A percentile compares a stretch with the other conserved stretches of the same genome.
phyloP scores from a whole-genome alignment of 1,140 invertebrate species.

The Caerostris extrusa region DNA sequence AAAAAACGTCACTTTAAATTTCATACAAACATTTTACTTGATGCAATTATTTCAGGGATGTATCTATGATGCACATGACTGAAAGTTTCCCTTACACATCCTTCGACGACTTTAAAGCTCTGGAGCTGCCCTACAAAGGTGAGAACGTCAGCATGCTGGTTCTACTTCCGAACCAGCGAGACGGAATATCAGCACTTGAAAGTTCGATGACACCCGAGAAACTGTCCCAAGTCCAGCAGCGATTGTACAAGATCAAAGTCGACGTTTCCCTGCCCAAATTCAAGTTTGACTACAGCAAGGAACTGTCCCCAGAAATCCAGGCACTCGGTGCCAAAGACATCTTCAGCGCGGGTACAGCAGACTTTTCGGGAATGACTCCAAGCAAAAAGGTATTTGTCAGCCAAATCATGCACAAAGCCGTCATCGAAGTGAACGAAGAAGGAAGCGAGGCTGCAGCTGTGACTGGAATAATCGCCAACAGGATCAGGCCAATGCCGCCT shows the following conservation, averaged over 20 bases:
- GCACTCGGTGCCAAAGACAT: slow-evolving; percentile 78
- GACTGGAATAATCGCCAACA: slow-evolving; percentile 82
- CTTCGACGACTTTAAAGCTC: slow-evolving; percentile 84
- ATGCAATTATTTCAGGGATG: slow-evolving; percentile 79
- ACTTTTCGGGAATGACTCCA: slow-evolving; percentile 78
- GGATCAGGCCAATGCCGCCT: slow-evolving; percentile 79
- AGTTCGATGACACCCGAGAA: background rate
- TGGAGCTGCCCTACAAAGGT: slow-evolving; percentile 88
- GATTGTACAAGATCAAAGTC: background rate
- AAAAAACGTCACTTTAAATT: no score
- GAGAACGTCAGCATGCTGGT: slow-evolving; percentile 80
- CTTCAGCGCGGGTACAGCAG: slow-evolving; percentile 77
- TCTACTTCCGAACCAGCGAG: slow-evolving; percentile 79
- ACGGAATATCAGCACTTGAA: slow-evolving; percentile 75
- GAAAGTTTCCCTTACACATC: slow-evolving; percentile 88
- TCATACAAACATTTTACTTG: no score
- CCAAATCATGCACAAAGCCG: slow-evolving; percentile 83
- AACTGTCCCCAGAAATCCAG: slow-evolving; percentile 76
- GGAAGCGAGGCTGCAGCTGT: slow-evolving; percentile 89
- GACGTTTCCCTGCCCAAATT: slow-evolving; percentile 8
- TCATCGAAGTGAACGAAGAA: slow-evolving; percentile 87
- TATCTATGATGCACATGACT: slow-evolving; percentile 92
- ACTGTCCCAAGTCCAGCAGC: background rate
- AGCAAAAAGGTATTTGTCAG: slow-evolving; percentile 77
- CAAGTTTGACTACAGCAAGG: background rate